Percentiles rank a stretch among this genome's conserved stretches.
phyloP scores from a whole-genome alignment of 2,113 vertebrate species.

The Diphyllodes magnificus region DNA sequence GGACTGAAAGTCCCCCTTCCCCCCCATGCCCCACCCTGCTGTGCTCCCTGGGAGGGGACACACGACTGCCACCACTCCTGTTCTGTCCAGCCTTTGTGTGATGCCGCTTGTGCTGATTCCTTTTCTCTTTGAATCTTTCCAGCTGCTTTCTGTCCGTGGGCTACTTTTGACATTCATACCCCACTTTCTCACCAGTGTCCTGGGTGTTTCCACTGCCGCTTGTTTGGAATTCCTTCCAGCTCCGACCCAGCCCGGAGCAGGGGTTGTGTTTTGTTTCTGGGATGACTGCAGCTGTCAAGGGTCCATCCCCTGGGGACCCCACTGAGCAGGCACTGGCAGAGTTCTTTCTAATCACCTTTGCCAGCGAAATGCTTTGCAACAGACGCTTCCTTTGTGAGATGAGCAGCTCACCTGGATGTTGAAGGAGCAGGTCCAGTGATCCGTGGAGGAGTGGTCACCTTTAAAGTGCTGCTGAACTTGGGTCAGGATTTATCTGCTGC shows the following conservation, averaged over 20 bases:
- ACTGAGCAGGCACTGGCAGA: neutral
- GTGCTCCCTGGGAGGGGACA: no score
- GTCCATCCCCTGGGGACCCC: neutral
- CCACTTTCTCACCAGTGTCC: fast-evolving
- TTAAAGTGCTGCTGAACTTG: neutral
- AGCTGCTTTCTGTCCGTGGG: neutral
- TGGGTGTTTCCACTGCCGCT: neutral
- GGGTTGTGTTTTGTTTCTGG: neutral
- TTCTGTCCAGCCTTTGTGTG: fast-evolving
- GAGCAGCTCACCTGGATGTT: neutral
- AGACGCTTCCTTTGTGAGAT: neutral
- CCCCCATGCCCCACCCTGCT: fast-evolving
- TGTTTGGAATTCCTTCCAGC: neutral
- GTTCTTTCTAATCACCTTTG: neutral
- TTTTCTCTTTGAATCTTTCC: neutral
- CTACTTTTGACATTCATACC: fast-evolving
- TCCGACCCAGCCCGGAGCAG: neutral
- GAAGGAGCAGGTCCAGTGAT: fast-evolving
- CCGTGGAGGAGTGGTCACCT: neutral
- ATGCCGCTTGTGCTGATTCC: fast-evolving
- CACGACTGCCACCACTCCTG: neutral
- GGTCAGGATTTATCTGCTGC: neutral
- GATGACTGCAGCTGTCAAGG: neutral
- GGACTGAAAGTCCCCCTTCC: no score
- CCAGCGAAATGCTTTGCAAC: neutral